Evolutionary conservation across 2,113 vertebrate genomes (phyloP).

Genomic region (Myrmecophaga tridactyla): DNA sequence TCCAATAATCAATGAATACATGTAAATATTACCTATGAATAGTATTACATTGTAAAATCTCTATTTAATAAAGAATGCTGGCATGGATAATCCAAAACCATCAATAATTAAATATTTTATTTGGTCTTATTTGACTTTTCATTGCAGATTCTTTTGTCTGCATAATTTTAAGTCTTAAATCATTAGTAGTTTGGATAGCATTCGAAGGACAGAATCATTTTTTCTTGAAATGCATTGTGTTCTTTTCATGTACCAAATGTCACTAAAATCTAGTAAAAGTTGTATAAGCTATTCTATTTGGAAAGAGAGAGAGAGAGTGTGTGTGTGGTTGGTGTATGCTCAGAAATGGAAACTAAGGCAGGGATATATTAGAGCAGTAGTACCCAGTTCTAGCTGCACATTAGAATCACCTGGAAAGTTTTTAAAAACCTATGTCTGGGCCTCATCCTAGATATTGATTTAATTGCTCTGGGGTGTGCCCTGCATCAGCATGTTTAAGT

Average conservation of each 20-base stretch:
- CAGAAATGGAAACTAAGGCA: not conserved
- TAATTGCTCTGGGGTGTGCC: not conserved
- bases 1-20: not conserved
- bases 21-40: not conserved
- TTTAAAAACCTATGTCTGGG: not conserved
- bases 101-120: not conserved
- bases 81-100: not conserved
- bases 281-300: not conserved
- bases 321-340: not conserved
- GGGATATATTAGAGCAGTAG: too few species aligned
- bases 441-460: not conserved
- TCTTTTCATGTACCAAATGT: not conserved
- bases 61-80: not conserved
- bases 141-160: not conserved
- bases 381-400: not conserved
- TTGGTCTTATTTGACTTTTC: not conserved
- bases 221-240: not conserved
- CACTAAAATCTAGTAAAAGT: not conserved
- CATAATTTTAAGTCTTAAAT: not conserved
- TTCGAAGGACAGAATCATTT: not conserved
- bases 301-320: not conserved
- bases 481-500: not conserved
- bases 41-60: not conserved
- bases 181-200: not conserved
- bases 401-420: not conserved